These are phyloP conservation scores for Calliphora vomitoria DNA, from an alignment of 2,888 invertebrate genomes.

Conservation along the genomic window DNA sequence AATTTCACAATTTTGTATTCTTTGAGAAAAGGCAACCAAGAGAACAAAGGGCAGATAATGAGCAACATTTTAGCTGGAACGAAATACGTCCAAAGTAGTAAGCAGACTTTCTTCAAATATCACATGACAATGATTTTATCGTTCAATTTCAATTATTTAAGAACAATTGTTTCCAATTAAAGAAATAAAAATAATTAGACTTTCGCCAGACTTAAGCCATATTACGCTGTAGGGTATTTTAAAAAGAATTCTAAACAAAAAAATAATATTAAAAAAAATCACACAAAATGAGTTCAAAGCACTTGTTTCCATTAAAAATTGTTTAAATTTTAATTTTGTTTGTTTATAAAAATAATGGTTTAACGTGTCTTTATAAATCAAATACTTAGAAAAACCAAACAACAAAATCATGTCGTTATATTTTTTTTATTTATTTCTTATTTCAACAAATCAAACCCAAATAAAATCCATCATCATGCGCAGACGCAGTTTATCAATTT, in stretches of 20 bases:
- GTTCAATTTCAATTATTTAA: too few species aligned
- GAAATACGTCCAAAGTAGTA: too few species aligned
- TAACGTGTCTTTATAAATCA: background rate
- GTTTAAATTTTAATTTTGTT: background rate
- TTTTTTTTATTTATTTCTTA: background rate
- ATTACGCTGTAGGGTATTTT: background rate
- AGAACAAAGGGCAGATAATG: too few species aligned
- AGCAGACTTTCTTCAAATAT: too few species aligned
- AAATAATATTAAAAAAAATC: background rate
- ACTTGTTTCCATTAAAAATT: constrained; percentile 26
- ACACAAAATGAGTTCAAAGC: constrained; percentile 41
- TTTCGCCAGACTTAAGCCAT: background rate
- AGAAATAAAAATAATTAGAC: background rate
- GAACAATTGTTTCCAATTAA: too few species aligned
- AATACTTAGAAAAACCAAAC: background rate
- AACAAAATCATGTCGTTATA: constrained; percentile 27
- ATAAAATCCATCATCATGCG: background rate
- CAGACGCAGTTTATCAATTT: constrained; percentile 9
- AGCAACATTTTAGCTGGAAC: too few species aligned
- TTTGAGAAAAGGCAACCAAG: too few species aligned
- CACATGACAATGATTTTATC: too few species aligned
- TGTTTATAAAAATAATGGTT: background rate
- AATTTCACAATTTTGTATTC: too few species aligned
- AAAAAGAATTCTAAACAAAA: background rate
- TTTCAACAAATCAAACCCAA: constrained; percentile 3